These are phyloP conservation scores for Leptarthrus brevirostris DNA, from an alignment of 2,888 invertebrate species.

Conservation along the genomic window DNA sequence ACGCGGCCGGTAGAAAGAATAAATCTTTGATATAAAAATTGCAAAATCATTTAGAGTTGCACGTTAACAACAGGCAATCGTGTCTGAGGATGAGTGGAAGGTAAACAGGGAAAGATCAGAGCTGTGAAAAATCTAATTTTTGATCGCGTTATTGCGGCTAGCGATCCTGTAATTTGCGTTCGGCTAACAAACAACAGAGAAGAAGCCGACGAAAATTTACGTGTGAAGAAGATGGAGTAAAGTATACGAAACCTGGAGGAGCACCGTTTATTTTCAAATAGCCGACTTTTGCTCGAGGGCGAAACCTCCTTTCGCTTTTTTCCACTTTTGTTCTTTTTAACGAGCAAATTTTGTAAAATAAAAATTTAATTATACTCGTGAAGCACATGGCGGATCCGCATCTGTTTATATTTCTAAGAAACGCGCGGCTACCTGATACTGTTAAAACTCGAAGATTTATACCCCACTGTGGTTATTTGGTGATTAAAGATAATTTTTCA, in stretches of 20 bases:
- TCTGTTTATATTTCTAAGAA: slow-evolving; percentile 45
- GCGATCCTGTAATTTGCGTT: slow-evolving; percentile 54
- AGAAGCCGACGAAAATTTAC: slow-evolving; percentile 47
- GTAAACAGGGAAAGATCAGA: slow-evolving; percentile 39
- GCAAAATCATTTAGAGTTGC: slow-evolving; percentile 47
- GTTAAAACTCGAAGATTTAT: slow-evolving; percentile 14
- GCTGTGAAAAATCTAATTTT: slow-evolving; percentile 56
- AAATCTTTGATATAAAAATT: slow-evolving; percentile 48
- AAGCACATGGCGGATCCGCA: slow-evolving; percentile 25
- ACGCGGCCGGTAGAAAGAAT: slow-evolving; percentile 19
- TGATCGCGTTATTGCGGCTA: slow-evolving; percentile 55
- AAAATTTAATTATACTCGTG: slow-evolving; percentile 37
- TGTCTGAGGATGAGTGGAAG: slow-evolving; percentile 33
- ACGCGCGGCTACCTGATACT: slow-evolving; percentile 35
- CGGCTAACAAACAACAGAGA: slow-evolving; percentile 47
- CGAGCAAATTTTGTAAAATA: slow-evolving; percentile 21
- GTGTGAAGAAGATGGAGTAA: slow-evolving; percentile 34
- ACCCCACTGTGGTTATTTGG: slow-evolving; percentile 29
- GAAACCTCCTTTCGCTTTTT: slow-evolving; percentile 14
- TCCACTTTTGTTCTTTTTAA: slow-evolving; percentile 19
- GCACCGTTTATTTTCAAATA: slow-evolving; percentile 42
- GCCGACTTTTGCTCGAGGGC: slow-evolving; percentile 33
- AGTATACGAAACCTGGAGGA: slow-evolving; percentile 26
- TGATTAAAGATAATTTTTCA: slow-evolving; percentile 41
- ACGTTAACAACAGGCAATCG: slow-evolving; percentile 47